Conservation (phyloP, 2,888 invertebrate species). For the Platycheirus albimanus region DNA sequence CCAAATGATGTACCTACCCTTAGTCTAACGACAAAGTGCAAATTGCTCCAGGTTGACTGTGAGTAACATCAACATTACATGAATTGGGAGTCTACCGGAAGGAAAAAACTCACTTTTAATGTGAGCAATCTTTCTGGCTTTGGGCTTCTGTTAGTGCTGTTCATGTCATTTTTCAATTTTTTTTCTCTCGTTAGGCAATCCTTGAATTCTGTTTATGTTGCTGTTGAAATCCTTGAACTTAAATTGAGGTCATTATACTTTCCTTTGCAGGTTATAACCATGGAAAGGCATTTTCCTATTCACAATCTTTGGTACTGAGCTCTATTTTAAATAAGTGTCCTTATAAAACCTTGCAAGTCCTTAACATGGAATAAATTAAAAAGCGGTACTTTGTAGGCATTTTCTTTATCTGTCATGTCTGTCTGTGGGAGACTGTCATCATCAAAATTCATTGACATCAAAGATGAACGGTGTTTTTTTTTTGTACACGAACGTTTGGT, state of each 20-base stretch:
- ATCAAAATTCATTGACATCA: neutral
- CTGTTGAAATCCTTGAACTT: constrained; percentile 50
- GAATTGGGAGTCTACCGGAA: neutral
- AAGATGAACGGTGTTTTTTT: neutral
- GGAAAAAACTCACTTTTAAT: constrained; percentile 9
- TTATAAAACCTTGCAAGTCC: neutral
- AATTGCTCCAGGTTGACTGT: constrained; percentile 36
- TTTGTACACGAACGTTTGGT: neutral
- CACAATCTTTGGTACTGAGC: constrained; percentile 19
- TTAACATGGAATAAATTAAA: too few relatives aligned
- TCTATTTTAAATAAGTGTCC: constrained; percentile 9
- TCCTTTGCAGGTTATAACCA: constrained; percentile 48
- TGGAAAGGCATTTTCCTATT: neutral
- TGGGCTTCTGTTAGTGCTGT: neutral
- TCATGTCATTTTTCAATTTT: neutral
- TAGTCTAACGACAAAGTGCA: constrained; percentile 17
- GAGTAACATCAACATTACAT: constrained; percentile 47
- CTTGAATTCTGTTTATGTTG: neutral
- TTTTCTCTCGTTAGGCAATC: neutral
- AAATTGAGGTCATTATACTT: constrained; percentile 44
- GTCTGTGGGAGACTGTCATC: too few relatives aligned
- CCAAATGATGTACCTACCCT: constrained; percentile 16
- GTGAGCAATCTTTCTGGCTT: neutral
- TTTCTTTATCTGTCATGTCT: too few relatives aligned
- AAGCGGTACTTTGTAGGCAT: too few relatives aligned